Conservation (phyloP, 2,797 vertebrate species). For the Eulemur albifrons region DNA sequence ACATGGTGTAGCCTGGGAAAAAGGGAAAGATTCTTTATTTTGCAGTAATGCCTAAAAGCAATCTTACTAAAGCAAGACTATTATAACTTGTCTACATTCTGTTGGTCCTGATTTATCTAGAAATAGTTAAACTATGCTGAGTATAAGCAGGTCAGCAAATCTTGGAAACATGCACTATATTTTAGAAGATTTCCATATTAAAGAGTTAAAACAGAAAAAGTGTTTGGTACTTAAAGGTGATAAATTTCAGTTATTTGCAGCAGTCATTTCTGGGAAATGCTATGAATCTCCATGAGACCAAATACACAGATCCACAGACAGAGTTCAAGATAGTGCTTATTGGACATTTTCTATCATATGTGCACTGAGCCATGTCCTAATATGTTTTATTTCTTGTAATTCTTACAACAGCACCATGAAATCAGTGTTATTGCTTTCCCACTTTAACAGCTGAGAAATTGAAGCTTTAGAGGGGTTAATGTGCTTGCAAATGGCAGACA, state of each 20-base stretch:
- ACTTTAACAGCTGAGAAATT: background rate
- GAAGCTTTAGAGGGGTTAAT: background rate
- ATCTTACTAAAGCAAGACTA: background rate
- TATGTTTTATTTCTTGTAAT: slow-evolving; percentile 15
- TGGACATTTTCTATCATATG: background rate
- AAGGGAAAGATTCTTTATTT: background rate
- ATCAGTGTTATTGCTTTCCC: background rate
- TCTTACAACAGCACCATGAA: background rate
- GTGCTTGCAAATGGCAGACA: background rate
- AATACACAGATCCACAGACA: background rate
- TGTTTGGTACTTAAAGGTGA: background rate
- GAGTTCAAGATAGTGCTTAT: background rate
- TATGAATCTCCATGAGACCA: background rate
- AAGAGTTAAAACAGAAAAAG: background rate
- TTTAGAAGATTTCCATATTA: background rate
- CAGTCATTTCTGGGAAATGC: background rate
- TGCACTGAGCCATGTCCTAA: background rate
- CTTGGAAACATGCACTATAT: background rate
- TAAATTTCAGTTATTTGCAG: background rate
- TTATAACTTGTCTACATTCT: background rate
- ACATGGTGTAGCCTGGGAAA: background rate
- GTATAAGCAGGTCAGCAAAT: background rate
- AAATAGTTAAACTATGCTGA: background rate
- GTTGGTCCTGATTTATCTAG: background rate
- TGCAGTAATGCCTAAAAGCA: background rate